Percentiles rank a stretch among this genome's conserved stretches.
phyloP scores from a whole-genome alignment of 2,888 invertebrate species.

The Rhagium mordax region DNA sequence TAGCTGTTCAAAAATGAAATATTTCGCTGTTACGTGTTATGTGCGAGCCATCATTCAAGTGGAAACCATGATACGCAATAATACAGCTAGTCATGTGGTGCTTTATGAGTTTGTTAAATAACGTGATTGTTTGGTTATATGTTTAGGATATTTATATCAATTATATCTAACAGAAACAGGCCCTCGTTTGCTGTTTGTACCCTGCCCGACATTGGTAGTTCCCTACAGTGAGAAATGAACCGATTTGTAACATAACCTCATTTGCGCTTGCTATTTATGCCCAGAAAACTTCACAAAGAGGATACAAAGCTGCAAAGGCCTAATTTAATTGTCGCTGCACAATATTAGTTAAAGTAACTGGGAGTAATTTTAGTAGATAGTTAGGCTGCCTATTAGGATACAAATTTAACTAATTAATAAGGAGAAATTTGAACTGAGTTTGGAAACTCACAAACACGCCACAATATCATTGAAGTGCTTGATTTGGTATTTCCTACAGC shows the following conservation, averaged over 20 bases:
- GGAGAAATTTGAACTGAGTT: not conserved
- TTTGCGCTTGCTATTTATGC: no score
- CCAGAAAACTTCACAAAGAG: no score
- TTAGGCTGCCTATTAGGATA: not conserved
- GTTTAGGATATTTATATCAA: no score
- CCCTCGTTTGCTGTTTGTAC: no score
- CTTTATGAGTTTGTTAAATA: not conserved
- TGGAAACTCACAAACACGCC: not conserved
- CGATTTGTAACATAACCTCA: no score
- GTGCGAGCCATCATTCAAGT: not conserved
- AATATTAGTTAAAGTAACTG: not conserved
- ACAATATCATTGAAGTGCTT: slow-evolving; percentile 1
- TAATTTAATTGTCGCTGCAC: no score
- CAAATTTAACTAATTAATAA: slow-evolving; percentile 3
- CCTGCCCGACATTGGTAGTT: no score
- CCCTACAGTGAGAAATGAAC: no score
- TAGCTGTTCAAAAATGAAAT: not conserved
- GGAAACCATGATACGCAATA: not conserved
- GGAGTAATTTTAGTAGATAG: not conserved
- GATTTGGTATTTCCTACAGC: slow-evolving; percentile 17
- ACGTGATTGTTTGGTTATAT: not conserved
- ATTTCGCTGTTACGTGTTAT: not conserved
- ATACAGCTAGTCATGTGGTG: not conserved
- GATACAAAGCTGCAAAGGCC: no score
- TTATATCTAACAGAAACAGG: no score